A percentile compares a stretch with the other conserved stretches of the same genome.
phyloP scores from a whole-genome alignment of 2,888 invertebrate species.

The Metalampra italica region DNA sequence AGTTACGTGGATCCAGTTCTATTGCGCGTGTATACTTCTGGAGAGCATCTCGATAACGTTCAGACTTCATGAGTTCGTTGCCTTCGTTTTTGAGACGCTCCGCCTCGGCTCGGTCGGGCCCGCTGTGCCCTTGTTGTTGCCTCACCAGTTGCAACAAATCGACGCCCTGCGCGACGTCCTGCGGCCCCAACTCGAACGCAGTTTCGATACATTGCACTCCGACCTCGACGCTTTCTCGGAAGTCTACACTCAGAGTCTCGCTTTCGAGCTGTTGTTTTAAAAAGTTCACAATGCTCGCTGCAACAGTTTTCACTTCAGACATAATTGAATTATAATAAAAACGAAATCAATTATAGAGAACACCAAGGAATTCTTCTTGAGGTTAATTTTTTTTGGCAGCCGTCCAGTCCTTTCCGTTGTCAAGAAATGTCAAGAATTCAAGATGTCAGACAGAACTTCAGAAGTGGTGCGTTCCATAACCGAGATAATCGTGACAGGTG shows the following conservation, averaged over 20 bases:
- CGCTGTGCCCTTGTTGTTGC: constrained; percentile 27
- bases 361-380: too few relatives aligned
- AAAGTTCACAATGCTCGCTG: constrained; percentile 78
- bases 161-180: constrained; percentile 53
- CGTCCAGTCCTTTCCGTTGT: too few relatives aligned
- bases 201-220: constrained; percentile 96
- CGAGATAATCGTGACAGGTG: too few relatives aligned
- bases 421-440: too few relatives aligned
- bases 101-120: constrained; percentile 79
- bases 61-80: constrained; percentile 91
- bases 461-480: too few relatives aligned
- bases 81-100: constrained; percentile 93
- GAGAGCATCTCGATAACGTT: constrained; percentile 89
- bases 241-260: constrained; percentile 56
- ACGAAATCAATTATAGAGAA: too few relatives aligned
- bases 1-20: constrained; percentile 90
- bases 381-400: too few relatives aligned
- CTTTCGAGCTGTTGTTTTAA: constrained; percentile 76
- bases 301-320: constrained; percentile 66
- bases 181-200: constrained; percentile 85
- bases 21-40: constrained; percentile 94
- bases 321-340: constrained; percentile 29
- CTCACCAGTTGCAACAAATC: constrained; percentile 55
- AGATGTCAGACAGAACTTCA: too few relatives aligned
- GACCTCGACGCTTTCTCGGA: constrained; percentile 91